Conservation (phyloP, 2,113 vertebrate species). For the Nesogale talazaci region DNA sequence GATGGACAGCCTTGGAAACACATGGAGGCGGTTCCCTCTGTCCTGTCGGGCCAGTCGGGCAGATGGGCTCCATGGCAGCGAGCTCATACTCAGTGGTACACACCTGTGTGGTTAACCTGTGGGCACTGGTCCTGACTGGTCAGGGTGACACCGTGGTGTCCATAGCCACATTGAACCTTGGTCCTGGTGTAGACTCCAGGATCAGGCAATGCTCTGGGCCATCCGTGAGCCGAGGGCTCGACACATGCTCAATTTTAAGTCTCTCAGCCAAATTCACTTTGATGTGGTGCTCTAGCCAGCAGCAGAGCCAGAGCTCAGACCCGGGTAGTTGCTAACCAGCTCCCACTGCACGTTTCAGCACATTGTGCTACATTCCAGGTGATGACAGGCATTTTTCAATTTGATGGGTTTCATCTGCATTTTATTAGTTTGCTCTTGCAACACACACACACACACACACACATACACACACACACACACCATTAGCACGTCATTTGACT, state of each 20-base stretch:
- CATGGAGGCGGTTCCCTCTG: too few relatives aligned
- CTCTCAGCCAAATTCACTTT: constrained; percentile 1
- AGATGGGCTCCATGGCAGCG: too few relatives aligned
- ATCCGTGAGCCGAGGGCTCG: neutral
- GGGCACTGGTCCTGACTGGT: neutral
- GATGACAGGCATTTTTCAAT: constrained; percentile 80
- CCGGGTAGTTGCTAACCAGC: neutral
- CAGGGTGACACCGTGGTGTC: neutral
- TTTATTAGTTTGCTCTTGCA: constrained; percentile 80
- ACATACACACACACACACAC: constrained; percentile 35
- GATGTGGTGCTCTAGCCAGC: neutral
- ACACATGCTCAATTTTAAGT: neutral
- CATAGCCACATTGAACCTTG: neutral
- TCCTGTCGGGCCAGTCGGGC: too few relatives aligned
- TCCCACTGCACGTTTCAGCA: neutral
- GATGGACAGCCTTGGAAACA: too few relatives aligned
- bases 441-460: constrained; percentile 60
- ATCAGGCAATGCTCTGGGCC: neutral
- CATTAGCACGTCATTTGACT: constrained; percentile 75
- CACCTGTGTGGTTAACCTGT: neutral
- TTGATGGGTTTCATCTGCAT: constrained; percentile 79
- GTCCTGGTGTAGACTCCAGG: neutral
- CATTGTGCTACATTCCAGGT: constrained; percentile 29
- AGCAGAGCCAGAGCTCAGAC: neutral
- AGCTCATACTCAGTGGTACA: too few relatives aligned